These are phyloP conservation scores for Parapsyche elsis DNA, from an alignment of 1,140 invertebrate species.

Conservation along the genomic window DNA sequence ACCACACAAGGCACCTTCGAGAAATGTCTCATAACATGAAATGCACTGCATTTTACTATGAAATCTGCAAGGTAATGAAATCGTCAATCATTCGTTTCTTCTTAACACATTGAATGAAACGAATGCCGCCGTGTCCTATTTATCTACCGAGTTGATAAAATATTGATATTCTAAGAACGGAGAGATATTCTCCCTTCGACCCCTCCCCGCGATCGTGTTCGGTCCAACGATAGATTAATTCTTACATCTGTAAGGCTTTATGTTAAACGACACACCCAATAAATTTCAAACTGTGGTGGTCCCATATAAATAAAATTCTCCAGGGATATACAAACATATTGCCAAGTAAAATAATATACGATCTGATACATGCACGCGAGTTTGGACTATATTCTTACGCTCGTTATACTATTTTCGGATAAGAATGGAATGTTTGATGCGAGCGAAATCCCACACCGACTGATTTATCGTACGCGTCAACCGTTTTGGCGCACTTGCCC, in stretches of 20 bases:
- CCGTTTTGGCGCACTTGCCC: neutral
- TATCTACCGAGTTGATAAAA: constrained; percentile 10
- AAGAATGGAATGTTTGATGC: neutral
- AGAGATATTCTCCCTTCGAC: neutral
- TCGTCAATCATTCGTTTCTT: no score
- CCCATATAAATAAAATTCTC: constrained; percentile 52
- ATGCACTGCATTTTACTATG: no score
- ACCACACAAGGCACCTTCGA: no score
- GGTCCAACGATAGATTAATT: constrained; percentile 52
- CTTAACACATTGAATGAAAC: no score
- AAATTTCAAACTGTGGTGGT: constrained; percentile 55
- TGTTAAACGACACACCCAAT: constrained; percentile 54
- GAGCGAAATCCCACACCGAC: neutral
- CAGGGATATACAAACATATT: constrained; percentile 43
- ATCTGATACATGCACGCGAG: constrained; percentile 38
- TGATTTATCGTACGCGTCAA: neutral
- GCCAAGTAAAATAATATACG: constrained; percentile 47
- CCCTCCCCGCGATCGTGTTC: constrained; percentile 28
- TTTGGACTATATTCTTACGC: neutral
- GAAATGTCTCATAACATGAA: no score
- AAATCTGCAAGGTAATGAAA: no score
- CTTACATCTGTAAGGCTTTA: constrained; percentile 52
- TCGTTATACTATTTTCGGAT: neutral
- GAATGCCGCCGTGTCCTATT: neutral
- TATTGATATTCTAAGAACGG: constrained; percentile 22